These are phyloP conservation scores for Vipera ursinii DNA, from an alignment of 2,797 vertebrate genomes.

Conservation along the genomic window DNA sequence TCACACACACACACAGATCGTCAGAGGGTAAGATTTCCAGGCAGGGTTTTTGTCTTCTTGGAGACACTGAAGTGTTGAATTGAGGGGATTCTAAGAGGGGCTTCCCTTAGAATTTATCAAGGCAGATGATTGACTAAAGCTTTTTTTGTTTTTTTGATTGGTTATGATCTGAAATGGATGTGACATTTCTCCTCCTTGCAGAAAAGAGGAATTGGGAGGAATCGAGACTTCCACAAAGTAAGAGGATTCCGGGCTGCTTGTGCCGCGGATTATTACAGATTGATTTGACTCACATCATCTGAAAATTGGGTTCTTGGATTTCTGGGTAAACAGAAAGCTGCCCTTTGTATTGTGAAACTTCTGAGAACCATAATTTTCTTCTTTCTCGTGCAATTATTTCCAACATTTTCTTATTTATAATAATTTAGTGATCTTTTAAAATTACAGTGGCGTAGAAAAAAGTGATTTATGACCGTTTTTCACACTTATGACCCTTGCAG, in stretches of 20 bases:
- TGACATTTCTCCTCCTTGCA: background rate
- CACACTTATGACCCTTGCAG: background rate
- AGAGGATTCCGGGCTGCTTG: background rate
- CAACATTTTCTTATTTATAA: background rate
- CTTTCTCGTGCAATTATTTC: background rate
- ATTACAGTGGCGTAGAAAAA: background rate
- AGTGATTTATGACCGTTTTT: background rate
- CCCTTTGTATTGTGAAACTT: background rate
- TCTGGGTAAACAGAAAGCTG: constrained; percentile 50
- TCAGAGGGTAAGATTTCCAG: background rate
- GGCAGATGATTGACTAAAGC: background rate
- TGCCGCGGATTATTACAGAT: constrained; percentile 23
- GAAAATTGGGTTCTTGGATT: constrained; percentile 12
- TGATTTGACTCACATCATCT: constrained; percentile 39
- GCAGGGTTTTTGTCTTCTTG: background rate
- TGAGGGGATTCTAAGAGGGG: background rate
- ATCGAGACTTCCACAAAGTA: background rate
- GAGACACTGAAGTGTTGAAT: background rate
- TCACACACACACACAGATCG: too few relatives aligned
- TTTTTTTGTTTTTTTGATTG: background rate
- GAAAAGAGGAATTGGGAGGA: background rate
- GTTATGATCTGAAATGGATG: background rate
- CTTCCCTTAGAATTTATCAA: background rate
- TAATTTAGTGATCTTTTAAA: background rate
- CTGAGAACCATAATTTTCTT: background rate